Base-by-base conservation (phyloP, 1,140 invertebrate genomes). In the Venturia canescens region DNA sequence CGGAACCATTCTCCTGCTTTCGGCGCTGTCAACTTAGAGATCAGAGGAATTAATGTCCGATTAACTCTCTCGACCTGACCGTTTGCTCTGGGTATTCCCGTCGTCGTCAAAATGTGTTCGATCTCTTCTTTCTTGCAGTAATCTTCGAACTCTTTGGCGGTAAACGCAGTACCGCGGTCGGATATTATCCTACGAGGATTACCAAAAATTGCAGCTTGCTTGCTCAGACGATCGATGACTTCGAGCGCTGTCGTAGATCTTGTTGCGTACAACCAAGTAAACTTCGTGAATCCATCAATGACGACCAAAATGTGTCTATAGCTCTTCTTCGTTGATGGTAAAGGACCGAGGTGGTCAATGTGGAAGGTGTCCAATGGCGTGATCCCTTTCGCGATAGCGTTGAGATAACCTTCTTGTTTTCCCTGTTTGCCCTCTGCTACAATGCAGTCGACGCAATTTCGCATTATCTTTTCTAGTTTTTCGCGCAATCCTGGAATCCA, bases 401-500 rank as follows among this genome's bases (percentile, higher is more conserved):
- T 53, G n/a, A 53, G 50, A 53, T 16, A n/a, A 3, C 50, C 50
- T 13, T 53, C 50, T 53, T 11, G 50, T 53, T 53, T 53, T 53
- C 50, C 50, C 50, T 53, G 15, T 11, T 53, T 53, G 3, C n/a
- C 1, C 50, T 53, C 50, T 13, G 50, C 50, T n/a, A 53, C 50
- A n/a, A 53, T 53, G 50, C 50, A 53, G 50, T 53, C 50, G 11
- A 53, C 50, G n/a, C 50, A 53, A n/a, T 53, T 53, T 2, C 50
- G 50, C 3, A 53, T n/a, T 3, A 53, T 13, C 11, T 53, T 53
- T 15, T 16, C n/a, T 11, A 53, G 2, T n/a, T n/a, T 15, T 3
- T 11, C 11, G n/a, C 50, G 50, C 67, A 81, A 60, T 6, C 23
- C 26, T 15, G 29, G 23, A 31, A 81, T 63, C 74, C 75, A 81